These are phyloP conservation scores for Macrobrachium nipponense DNA, from an alignment of 1,140 invertebrate genomes.

Conservation along the genomic window DNA sequence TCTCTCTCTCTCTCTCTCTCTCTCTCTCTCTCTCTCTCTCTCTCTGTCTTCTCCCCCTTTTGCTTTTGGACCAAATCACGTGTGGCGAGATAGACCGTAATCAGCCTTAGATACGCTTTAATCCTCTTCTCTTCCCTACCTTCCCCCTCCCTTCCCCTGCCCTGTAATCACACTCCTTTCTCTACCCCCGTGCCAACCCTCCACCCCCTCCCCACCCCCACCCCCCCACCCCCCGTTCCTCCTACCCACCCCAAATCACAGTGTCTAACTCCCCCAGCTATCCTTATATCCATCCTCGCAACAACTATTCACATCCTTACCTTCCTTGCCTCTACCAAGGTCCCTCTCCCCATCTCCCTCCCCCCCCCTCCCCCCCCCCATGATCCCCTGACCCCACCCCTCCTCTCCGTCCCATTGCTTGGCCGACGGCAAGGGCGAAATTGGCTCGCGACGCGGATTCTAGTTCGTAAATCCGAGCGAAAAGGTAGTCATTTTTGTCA, in stretches of 20 bases:
- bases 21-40: neutral
- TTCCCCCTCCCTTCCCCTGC: neutral
- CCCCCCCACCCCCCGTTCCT: neutral
- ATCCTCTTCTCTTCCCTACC: neutral
- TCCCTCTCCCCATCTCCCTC: neutral
- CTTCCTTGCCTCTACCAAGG: neutral
- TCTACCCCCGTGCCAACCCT: neutral
- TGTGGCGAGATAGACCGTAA: too few species aligned
- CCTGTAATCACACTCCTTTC: neutral
- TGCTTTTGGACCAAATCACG: neutral
- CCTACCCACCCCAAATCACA: neutral
- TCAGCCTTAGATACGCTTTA: neutral
- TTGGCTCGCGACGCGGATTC: neutral
- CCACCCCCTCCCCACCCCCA: neutral
- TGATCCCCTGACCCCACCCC: neutral
- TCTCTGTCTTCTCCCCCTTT: neutral
- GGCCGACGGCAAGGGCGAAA: neutral
- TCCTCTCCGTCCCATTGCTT: neutral
- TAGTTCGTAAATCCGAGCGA: conserved; percentile 13
- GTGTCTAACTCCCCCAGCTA: neutral
- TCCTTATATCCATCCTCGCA: neutral
- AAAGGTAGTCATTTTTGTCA: conserved; percentile 15
- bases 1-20: neutral
- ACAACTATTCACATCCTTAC: neutral
- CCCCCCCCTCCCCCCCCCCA: neutral